phyloP scores from a whole-genome alignment of 2,888 invertebrate genomes.

The Taphrorychus bicolor region DNA sequence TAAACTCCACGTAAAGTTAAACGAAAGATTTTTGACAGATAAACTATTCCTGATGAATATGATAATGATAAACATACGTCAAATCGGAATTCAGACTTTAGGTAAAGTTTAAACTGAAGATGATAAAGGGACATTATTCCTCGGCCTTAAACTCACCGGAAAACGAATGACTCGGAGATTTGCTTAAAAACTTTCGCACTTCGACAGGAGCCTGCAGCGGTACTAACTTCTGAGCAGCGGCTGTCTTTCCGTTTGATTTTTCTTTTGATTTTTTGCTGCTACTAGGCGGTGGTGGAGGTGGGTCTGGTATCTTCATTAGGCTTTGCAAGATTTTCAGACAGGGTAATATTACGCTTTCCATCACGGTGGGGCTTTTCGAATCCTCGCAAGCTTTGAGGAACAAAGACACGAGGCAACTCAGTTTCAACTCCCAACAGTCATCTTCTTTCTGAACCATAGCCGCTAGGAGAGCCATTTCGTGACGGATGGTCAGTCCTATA shows the following conservation, averaged over 20 bases:
- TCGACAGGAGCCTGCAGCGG: slow-evolving; percentile 69
- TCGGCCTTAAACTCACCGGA: slow-evolving; percentile 58
- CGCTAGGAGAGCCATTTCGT: slow-evolving; percentile 88
- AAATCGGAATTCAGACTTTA: too few relatives aligned
- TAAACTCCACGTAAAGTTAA: too few relatives aligned
- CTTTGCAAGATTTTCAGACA: slow-evolving; percentile 91
- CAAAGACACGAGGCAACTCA: slow-evolving; percentile 86
- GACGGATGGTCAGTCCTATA: slow-evolving; percentile 79
- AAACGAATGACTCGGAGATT: slow-evolving; percentile 73
- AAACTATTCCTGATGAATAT: too few relatives aligned
- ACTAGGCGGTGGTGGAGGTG: background rate
- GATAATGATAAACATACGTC: too few relatives aligned
- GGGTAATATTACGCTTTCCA: slow-evolving; percentile 91
- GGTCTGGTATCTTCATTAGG: slow-evolving; percentile 35
- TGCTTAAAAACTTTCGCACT: slow-evolving; percentile 75
- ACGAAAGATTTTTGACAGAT: too few relatives aligned
- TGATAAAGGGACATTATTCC: background rate
- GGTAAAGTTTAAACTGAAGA: too few relatives aligned
- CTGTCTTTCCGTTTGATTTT: slow-evolving; percentile 53
- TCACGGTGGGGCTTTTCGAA: slow-evolving; percentile 83
- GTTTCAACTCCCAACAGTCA: slow-evolving; percentile 92
- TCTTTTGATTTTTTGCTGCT: slow-evolving; percentile 36
- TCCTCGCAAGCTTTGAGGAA: slow-evolving; percentile 81
- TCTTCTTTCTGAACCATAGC: slow-evolving; percentile 91
- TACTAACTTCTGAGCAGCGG: slow-evolving; percentile 60